Conservation (phyloP, 2,797 vertebrate genomes). For the Crypturellus tataupa region DNA sequence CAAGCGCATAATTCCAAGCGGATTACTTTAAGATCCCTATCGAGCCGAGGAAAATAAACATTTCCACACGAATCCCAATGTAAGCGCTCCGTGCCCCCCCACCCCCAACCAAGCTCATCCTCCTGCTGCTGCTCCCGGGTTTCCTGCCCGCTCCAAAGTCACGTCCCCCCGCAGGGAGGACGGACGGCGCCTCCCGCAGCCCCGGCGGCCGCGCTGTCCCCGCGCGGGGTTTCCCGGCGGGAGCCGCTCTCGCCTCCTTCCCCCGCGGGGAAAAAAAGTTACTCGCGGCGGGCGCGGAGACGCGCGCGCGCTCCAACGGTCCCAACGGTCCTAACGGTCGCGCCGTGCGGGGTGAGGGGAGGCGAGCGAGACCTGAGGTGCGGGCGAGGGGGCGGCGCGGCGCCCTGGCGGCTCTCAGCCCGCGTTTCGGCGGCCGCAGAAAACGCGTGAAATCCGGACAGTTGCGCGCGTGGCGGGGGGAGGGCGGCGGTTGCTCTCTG, state of each 20-base stretch:
- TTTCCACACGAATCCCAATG: conserved; percentile 21
- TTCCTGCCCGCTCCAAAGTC: not conserved
- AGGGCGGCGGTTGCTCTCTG: too few relatives aligned
- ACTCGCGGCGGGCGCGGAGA: not conserved
- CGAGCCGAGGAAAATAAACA: conserved; percentile 59
- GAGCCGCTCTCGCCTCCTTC: not conserved
- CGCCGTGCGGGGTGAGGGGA: not conserved
- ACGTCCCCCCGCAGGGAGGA: not conserved
- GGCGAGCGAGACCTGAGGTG: not conserved
- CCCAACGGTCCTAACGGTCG: not conserved
- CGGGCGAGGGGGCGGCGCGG: too few relatives aligned
- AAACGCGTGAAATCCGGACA: not conserved
- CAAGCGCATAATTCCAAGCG: conserved; percentile 66
- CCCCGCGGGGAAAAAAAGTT: not conserved
- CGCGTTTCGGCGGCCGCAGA: not conserved
- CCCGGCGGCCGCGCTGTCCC: too few relatives aligned
- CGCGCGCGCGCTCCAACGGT: not conserved
- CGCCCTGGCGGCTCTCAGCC: too few relatives aligned
- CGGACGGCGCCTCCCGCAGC: not conserved
- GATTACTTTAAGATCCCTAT: conserved; percentile 57
- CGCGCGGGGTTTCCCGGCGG: too few relatives aligned
- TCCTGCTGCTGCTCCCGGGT: not conserved
- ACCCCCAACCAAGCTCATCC: not conserved
- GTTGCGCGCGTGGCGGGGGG: too few relatives aligned
- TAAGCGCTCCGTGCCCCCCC: not conserved